phyloP scores from a whole-genome alignment of 2,797 vertebrate genomes.

The Podargus strigoides region DNA sequence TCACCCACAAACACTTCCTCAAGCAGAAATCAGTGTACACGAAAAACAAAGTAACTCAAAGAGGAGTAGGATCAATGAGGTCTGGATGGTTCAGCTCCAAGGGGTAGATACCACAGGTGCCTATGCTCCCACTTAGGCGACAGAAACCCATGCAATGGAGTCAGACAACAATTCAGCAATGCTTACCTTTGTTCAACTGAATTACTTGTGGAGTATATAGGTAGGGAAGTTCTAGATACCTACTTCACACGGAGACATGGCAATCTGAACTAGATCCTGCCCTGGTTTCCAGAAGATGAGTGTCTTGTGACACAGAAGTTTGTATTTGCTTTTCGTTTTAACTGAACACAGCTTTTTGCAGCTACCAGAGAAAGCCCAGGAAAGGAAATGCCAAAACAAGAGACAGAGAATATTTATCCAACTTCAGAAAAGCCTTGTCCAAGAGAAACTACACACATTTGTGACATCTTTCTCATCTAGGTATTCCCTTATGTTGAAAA shows the following conservation, averaged over 20 bases:
- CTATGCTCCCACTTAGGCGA: not conserved
- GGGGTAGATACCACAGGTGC: not conserved
- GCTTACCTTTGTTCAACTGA: not conserved
- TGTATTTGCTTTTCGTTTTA: not conserved
- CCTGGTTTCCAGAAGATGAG: not conserved
- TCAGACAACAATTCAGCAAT: not conserved
- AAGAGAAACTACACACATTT: not conserved
- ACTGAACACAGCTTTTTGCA: not conserved
- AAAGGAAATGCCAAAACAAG: not conserved
- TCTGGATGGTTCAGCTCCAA: not conserved
- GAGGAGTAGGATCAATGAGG: not conserved
- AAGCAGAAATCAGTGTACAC: not conserved
- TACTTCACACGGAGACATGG: not conserved
- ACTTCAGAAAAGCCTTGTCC: not conserved
- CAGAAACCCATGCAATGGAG: not conserved
- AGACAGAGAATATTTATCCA: not conserved
- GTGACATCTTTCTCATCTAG: not conserved
- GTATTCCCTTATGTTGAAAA: not conserved
- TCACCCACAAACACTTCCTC: not conserved
- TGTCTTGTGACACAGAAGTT: not conserved
- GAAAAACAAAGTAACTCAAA: not conserved
- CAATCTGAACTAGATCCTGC: not conserved
- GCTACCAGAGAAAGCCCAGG: not conserved
- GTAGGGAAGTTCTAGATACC: not conserved
- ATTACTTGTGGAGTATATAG: not conserved